A percentile compares a stretch with the other conserved stretches of the same genome.
phyloP scores from a whole-genome alignment of 2,888 invertebrate genomes.

The Protodeltote pygarga region DNA sequence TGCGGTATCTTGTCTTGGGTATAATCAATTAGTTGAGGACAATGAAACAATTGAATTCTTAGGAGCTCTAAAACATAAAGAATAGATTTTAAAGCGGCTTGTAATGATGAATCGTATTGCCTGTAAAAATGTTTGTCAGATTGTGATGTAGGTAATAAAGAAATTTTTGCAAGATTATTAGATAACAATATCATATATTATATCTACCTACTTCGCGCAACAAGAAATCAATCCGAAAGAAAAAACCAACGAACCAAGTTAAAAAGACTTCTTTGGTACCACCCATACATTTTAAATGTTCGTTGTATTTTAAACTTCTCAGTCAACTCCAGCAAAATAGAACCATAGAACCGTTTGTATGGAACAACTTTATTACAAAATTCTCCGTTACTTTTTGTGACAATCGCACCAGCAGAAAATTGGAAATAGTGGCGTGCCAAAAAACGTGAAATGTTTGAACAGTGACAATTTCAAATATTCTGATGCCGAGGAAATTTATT shows the following conservation, averaged over 20 bases:
- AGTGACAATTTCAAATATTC: conserved; percentile 18
- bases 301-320: conserved; percentile 16
- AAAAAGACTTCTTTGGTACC: conserved; percentile 19
- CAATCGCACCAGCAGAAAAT: conserved; percentile 54
- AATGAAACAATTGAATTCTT: conserved; percentile 9
- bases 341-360: conserved; percentile 46
- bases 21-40: conserved; percentile 14
- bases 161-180: conserved; percentile 5
- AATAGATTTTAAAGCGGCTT: background rate
- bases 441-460: conserved; percentile 36
- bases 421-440: conserved; percentile 60
- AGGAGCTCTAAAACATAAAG: background rate
- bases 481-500: background rate
- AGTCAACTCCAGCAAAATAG: conserved; percentile 35
- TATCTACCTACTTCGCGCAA: too few species aligned
- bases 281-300: conserved; percentile 26
- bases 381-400: conserved; percentile 44
- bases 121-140: background rate
- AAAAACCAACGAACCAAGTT: conserved; percentile 21
- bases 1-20: conserved; percentile 3
- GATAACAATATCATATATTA: conserved; percentile 13
- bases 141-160: background rate
- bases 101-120: conserved; percentile 1
- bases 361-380: conserved; percentile 53
- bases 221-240: conserved; percentile 1